phyloP scores from a whole-genome alignment of 2,888 invertebrate species.

The Diarsia brunnea region DNA sequence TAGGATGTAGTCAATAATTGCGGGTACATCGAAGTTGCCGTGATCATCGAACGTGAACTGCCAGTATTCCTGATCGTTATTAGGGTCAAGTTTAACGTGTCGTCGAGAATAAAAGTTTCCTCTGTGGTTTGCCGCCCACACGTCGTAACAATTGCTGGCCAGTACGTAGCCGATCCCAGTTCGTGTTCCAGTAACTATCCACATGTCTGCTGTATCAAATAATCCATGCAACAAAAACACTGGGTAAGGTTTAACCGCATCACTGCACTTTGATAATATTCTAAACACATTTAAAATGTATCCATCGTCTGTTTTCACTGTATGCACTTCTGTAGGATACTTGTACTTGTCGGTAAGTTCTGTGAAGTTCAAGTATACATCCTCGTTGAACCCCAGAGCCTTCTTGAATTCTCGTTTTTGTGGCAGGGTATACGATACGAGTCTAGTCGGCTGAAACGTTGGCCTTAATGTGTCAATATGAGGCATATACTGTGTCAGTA shows the following conservation, averaged over 20 bases:
- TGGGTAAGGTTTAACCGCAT: conserved; percentile 69
- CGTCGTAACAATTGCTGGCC: conserved; percentile 90
- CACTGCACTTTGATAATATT: conserved; percentile 75
- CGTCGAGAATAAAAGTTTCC: conserved; percentile 92
- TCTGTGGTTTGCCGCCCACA: conserved; percentile 86
- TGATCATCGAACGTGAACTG: conserved; percentile 93
- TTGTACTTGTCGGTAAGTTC: conserved; percentile 79
- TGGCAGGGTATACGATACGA: conserved; percentile 76
- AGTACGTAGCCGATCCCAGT: conserved; percentile 79
- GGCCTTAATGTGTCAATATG: conserved; percentile 62
- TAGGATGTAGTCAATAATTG: conserved; percentile 87
- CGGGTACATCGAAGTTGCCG: conserved; percentile 93
- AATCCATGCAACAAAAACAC: conserved; percentile 81
- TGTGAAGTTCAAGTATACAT: conserved; percentile 82
- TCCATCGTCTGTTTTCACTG: conserved; percentile 79
- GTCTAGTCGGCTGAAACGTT: conserved; percentile 59
- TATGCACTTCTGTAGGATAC: conserved; percentile 76
- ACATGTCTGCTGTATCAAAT: conserved; percentile 78
- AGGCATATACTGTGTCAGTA: conserved; percentile 61
- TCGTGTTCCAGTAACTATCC: conserved; percentile 77
- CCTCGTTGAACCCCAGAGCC: conserved; percentile 80
- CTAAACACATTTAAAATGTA: conserved; percentile 80
- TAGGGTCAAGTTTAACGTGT: conserved; percentile 87
- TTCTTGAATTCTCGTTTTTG: conserved; percentile 78
- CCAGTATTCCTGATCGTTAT: conserved; percentile 86